These are phyloP conservation scores for Pegoplata infirma DNA, from an alignment of 2,888 invertebrate species.

Conservation along the genomic window DNA sequence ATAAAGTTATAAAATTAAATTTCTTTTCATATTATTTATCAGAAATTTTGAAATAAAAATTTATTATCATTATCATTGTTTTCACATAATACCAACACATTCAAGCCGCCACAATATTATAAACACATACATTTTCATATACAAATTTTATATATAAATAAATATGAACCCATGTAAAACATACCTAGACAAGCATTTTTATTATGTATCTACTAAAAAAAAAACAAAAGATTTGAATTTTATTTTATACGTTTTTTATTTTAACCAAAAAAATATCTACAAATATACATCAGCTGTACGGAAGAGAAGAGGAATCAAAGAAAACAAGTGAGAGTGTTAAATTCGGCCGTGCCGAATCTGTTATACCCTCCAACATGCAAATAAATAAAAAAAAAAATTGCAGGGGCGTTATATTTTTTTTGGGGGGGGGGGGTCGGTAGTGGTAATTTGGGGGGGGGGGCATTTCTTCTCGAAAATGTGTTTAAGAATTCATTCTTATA, in stretches of 20 bases:
- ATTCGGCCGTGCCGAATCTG: too few relatives aligned
- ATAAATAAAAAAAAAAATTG: conserved; percentile 36
- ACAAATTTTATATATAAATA: background rate
- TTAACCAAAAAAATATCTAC: background rate
- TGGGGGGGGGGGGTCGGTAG: too few relatives aligned
- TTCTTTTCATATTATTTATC: background rate
- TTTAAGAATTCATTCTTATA: too few relatives aligned
- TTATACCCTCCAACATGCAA: too few relatives aligned
- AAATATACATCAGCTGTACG: background rate
- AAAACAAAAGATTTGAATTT: background rate
- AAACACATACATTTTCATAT: background rate
- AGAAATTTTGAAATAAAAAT: background rate
- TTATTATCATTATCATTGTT: conserved; percentile 42
- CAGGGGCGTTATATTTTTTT: too few relatives aligned
- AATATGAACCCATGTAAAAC: background rate
- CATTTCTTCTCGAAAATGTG: too few relatives aligned
- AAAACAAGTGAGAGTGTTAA: too few relatives aligned
- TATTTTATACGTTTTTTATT: background rate
- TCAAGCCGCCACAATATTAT: background rate
- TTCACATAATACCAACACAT: conserved; percentile 42
- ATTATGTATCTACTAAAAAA: background rate
- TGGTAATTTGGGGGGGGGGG: too few relatives aligned
- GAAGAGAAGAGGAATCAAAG: background rate
- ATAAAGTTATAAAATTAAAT: background rate
- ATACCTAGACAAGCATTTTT: conserved; percentile 9